phyloP scores from a whole-genome alignment of 2,888 invertebrate species.

The Stenchaetothrips biformis region DNA sequence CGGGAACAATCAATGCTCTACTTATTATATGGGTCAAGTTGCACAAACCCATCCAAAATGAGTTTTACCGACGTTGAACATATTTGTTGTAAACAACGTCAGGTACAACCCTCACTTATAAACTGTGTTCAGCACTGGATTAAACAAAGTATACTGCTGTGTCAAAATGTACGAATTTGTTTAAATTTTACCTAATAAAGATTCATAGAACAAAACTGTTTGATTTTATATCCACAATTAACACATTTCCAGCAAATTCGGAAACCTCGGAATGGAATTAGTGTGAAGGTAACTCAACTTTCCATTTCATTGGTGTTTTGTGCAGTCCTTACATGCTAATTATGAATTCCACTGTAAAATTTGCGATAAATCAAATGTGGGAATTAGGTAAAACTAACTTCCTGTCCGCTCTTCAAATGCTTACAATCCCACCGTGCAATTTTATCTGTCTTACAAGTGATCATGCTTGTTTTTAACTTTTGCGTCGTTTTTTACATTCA shows the following conservation, averaged over 20 bases:
- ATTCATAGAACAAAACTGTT: constrained; percentile 16
- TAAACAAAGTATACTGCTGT: constrained; percentile 10
- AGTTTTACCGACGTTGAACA: not conserved
- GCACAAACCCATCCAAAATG: not conserved
- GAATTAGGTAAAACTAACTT: no score
- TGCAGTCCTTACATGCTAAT: constrained; percentile 18
- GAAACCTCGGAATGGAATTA: constrained; percentile 18
- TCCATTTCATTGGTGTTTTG: constrained; percentile 23
- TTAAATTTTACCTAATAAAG: constrained; percentile 14
- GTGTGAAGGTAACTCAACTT: constrained; percentile 10
- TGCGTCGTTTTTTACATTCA: no score
- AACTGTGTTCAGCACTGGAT: constrained; percentile 22
- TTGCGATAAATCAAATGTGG: not conserved
- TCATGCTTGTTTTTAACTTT: no score
- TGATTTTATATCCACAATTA: constrained; percentile 19
- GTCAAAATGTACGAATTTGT: not conserved
- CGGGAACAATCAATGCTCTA: not conserved
- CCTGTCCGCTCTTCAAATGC: no score
- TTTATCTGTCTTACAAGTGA: no score
- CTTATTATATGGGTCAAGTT: not conserved
- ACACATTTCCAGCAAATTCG: constrained; percentile 21
- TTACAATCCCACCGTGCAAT: no score
- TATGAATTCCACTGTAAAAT: constrained; percentile 10
- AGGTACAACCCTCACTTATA: not conserved
- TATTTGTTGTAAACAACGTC: not conserved